Conservation (phyloP, 2,888 invertebrate species). For the Pseudeuparius sepicola region DNA sequence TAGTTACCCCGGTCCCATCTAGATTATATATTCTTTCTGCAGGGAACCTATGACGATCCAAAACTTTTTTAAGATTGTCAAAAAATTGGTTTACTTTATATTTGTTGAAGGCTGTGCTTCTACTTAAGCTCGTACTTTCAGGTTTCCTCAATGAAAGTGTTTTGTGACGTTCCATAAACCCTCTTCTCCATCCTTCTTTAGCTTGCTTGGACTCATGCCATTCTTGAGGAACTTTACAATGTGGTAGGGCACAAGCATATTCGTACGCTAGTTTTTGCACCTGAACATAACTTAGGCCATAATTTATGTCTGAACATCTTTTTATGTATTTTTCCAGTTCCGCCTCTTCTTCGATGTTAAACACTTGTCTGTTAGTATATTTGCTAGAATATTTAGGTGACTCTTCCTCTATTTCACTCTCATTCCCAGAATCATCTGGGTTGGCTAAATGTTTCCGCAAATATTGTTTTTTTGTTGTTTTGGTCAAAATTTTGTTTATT, state of each 20-base stretch:
- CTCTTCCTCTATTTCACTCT: slow-evolving; percentile 10
- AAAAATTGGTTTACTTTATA: too few relatives aligned
- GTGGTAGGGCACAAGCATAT: slow-evolving; percentile 6
- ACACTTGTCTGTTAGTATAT: slow-evolving; percentile 14
- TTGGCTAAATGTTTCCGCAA: slow-evolving; percentile 12
- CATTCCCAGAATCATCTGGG: slow-evolving; percentile 12
- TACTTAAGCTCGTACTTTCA: slow-evolving; percentile 12
- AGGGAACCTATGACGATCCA: too few relatives aligned
- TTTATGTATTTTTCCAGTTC: slow-evolving; percentile 10
- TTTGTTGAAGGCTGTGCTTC: slow-evolving; percentile 13
- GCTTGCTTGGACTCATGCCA: too few relatives aligned
- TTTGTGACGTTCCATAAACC: slow-evolving; percentile 13
- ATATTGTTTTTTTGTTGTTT: slow-evolving; percentile 14
- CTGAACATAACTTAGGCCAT: too few relatives aligned
- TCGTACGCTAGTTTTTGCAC: slow-evolving; percentile 10
- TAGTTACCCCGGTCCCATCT: too few relatives aligned
- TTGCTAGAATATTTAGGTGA: slow-evolving; percentile 12
- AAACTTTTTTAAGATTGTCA: too few relatives aligned
- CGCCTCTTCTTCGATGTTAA: slow-evolving; percentile 8
- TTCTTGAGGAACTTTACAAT: slow-evolving; percentile 5
- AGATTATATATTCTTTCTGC: too few relatives aligned
- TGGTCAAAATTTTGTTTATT: too few relatives aligned
- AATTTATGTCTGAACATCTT: too few relatives aligned
- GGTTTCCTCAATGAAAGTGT: slow-evolving; percentile 12
- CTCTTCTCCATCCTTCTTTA: slow-evolving; percentile 13